phyloP scores from a whole-genome alignment of 2,888 invertebrate species.

The Ormyrus thymus region DNA sequence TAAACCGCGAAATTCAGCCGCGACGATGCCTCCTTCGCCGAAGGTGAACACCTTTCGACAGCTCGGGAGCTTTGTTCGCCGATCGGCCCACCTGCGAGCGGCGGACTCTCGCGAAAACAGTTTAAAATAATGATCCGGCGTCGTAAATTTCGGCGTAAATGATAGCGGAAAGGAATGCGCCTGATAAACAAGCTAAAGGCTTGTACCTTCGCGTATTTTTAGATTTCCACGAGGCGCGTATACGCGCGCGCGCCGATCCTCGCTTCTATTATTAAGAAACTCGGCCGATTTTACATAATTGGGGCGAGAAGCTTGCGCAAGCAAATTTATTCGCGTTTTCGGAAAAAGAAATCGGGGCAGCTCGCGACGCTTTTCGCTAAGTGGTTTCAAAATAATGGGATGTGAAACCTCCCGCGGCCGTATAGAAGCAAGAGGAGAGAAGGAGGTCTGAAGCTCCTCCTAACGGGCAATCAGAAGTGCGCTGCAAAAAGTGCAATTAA shows the following conservation, averaged over 20 bases:
- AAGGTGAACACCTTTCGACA: conserved; percentile 43
- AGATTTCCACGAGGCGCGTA: too few species aligned
- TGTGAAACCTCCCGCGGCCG: neutral
- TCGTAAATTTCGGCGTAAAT: conserved; percentile 6
- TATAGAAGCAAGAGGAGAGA: neutral
- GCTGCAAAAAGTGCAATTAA: conserved; percentile 12
- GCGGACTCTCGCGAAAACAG: conserved; percentile 5
- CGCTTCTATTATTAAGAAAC: neutral
- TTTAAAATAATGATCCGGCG: neutral
- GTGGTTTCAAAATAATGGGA: conserved; percentile 5
- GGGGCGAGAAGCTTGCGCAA: neutral
- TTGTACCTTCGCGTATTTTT: too few species aligned
- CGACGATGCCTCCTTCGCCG: neutral
- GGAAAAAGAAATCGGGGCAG: conserved; percentile 7
- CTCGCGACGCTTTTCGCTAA: neutral
- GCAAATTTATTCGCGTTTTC: neutral
- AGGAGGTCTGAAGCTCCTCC: neutral
- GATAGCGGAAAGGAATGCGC: neutral
- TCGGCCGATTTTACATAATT: conserved; percentile 3
- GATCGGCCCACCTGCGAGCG: conserved; percentile 39
- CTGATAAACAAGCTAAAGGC: neutral
- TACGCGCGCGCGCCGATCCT: neutral
- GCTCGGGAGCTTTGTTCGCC: conserved; percentile 50
- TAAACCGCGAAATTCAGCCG: conserved; percentile 23
- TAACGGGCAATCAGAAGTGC: neutral